Percentiles rank a stretch among this genome's conserved stretches.
Conservation (phyloP, 1,140 invertebrate genomes). For the Bombus balteatus region DNA sequence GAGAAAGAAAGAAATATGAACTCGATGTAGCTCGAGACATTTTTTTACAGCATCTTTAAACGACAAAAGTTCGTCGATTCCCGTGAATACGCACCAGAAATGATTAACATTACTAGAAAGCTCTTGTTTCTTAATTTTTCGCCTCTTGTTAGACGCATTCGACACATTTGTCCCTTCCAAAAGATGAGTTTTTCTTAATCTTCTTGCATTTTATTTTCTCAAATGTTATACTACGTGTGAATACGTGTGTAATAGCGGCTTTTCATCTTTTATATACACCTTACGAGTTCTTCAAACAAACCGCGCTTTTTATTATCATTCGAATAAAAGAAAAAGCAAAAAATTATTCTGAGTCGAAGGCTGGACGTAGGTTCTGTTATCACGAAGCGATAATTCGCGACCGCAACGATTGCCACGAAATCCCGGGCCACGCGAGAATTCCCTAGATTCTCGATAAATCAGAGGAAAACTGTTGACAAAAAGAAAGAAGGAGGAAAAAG, state of each 20-base stretch:
- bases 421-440: not conserved
- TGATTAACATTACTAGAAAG: slow-evolving; percentile 16
- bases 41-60: slow-evolving; percentile 48
- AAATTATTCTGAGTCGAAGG: not conserved
- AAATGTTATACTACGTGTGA: slow-evolving; percentile 2
- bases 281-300: not conserved
- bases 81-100: not conserved
- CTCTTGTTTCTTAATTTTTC: not conserved
- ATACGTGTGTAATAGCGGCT: not conserved
- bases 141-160: not conserved
- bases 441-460: not conserved
- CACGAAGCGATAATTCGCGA: not conserved
- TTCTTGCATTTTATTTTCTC: not conserved
- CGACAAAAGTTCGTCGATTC: slow-evolving; percentile 1
- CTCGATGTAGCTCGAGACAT: not conserved
- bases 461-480: not conserved
- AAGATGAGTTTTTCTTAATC: not conserved
- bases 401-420: slow-evolving; percentile 14
- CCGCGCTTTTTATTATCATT: not conserved
- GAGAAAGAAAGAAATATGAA: not conserved
- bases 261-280: not conserved
- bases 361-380: not conserved
- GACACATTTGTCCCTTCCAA: not conserved
- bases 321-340: not conserved
- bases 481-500: not conserved